These are phyloP conservation scores for Setophaga petechia DNA, from an alignment of 2,113 vertebrate species.

Conservation along the genomic window DNA sequence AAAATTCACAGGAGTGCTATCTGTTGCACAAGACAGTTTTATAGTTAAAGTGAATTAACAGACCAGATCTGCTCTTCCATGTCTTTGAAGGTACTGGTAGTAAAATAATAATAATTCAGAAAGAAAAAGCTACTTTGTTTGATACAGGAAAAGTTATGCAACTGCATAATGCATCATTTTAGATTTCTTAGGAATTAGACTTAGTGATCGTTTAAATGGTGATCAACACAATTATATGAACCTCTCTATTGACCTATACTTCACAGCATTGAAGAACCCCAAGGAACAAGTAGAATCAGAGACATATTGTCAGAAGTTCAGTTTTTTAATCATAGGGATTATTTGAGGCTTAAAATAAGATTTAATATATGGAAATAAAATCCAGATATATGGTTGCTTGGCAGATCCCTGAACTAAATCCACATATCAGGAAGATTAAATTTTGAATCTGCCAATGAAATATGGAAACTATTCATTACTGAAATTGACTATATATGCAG, in stretches of 20 bases:
- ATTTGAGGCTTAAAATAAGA: slow-evolving; percentile 2
- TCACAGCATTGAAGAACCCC: background rate
- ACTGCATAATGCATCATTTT: background rate
- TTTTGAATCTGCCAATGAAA: background rate
- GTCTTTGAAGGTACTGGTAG: background rate
- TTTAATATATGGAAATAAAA: background rate
- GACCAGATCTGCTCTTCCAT: background rate
- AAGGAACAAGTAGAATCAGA: background rate
- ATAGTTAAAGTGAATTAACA: background rate
- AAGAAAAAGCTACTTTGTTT: background rate
- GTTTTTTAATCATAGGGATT: background rate
- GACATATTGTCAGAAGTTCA: background rate
- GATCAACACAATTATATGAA: background rate
- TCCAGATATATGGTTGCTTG: background rate
- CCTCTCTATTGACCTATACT: background rate
- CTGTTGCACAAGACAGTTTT: background rate
- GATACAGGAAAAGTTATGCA: background rate
- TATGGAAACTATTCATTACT: background rate
- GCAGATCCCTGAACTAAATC: background rate
- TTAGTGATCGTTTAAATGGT: background rate
- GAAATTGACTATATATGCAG: background rate
- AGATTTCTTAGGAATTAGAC: background rate
- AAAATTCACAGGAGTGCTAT: slow-evolving; percentile 37
- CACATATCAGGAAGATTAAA: background rate
- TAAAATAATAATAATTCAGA: background rate